Conservation (phyloP, 2,797 vertebrate genomes). For the Syngnathus acus region DNA sequence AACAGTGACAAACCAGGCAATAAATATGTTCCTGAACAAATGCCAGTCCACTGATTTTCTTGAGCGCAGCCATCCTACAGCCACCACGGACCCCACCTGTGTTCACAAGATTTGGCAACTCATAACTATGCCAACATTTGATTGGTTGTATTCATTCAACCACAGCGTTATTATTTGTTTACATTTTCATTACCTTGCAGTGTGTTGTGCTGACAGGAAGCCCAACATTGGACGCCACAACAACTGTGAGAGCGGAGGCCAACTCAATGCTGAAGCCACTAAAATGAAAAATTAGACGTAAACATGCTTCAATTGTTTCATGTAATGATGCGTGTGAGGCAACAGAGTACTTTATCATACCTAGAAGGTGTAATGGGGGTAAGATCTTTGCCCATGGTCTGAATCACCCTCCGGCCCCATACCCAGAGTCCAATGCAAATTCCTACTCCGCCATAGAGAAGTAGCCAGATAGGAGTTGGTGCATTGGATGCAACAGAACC, state of each 20-base stretch:
- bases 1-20: slow-evolving; percentile 96
- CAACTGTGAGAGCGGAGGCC: slow-evolving; percentile 88
- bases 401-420: slow-evolving; percentile 93
- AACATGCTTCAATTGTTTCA: background rate
- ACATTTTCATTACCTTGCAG: slow-evolving; percentile 79
- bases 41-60: slow-evolving; percentile 91
- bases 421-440: slow-evolving; percentile 92
- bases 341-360: slow-evolving; percentile 50
- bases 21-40: slow-evolving; percentile 93
- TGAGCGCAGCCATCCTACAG: slow-evolving; percentile 93
- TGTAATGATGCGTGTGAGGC: background rate
- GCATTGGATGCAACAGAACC: slow-evolving; percentile 69
- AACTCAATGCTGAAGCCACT: slow-evolving; percentile 97
- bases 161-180: background rate
- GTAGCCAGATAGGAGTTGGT: slow-evolving; percentile 89
- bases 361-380: slow-evolving; percentile 96
- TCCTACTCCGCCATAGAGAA: slow-evolving; percentile 86
- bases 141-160: background rate
- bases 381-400: slow-evolving; percentile 94
- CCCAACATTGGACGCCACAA: slow-evolving; percentile 90
- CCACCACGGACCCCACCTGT: slow-evolving; percentile 92
- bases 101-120: slow-evolving; percentile 3
- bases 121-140: background rate
- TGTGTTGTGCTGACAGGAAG: slow-evolving; percentile 97
- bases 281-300: background rate